phyloP scores from a whole-genome alignment of 2,113 vertebrate species.

The Siniperca chuatsi region DNA sequence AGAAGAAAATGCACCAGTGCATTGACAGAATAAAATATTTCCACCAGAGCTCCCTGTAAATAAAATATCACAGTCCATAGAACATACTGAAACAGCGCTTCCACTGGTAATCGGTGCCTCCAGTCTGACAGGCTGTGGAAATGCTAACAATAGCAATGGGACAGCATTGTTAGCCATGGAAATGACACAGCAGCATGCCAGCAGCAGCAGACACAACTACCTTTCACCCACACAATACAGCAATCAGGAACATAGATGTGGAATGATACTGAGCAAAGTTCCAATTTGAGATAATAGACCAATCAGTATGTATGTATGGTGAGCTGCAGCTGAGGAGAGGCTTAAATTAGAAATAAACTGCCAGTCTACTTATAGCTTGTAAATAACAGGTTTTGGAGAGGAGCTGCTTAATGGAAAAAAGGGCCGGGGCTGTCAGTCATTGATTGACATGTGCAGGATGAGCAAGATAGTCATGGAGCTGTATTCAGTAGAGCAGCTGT shows the following conservation, averaged over 20 bases:
- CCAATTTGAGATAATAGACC: slow-evolving; percentile 2
- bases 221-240: slow-evolving; percentile 2
- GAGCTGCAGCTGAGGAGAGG: background rate
- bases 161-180: slow-evolving; percentile 12
- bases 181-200: slow-evolving; percentile 8
- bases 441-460: background rate
- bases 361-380: background rate
- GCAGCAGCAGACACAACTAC: slow-evolving; percentile 13
- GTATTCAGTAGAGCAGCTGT: background rate
- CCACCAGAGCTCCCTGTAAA: background rate
- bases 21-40: background rate
- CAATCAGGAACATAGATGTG: background rate
- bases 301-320: background rate
- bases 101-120: background rate
- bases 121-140: slow-evolving; percentile 5
- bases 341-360: background rate
- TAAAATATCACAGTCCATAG: background rate
- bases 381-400: background rate
- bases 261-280: background rate
- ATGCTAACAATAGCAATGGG: slow-evolving; percentile 18
- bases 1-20: background rate
- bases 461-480: background rate
- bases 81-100: slow-evolving; percentile 14
- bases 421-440: background rate
- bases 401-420: background rate